A percentile compares a stretch with the other conserved stretches of the same genome.
These are phyloP conservation scores for Propsilocerus akamusi DNA, from an alignment of 1,140 invertebrate genomes.

Conservation along the genomic window DNA sequence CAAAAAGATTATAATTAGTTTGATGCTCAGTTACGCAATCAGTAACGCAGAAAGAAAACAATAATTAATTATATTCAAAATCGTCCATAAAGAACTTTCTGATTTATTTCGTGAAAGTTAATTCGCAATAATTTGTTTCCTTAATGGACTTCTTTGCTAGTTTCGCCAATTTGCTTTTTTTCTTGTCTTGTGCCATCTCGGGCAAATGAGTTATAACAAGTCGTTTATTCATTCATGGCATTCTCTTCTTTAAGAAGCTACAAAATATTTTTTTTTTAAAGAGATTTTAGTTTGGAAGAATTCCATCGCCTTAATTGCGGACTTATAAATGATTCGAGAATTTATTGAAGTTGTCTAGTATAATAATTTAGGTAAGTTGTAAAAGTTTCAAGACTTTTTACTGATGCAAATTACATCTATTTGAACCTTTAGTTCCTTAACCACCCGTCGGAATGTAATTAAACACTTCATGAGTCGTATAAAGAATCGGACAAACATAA, in stretches of 20 bases:
- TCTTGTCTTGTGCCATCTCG: background rate
- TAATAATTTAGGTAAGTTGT: no score
- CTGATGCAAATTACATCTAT: background rate
- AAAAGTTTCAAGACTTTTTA: background rate
- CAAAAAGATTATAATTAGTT: slow-evolving; percentile 10
- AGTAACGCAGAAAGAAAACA: slow-evolving; percentile 19
- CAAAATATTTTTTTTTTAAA: background rate
- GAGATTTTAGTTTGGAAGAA: background rate
- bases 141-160: background rate
- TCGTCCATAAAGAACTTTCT: no score
- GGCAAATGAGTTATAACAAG: no score
- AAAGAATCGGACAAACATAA: no score
- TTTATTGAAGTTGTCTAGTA: no score
- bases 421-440: background rate
- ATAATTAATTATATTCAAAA: no score
- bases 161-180: background rate
- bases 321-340: no score
- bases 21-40: background rate
- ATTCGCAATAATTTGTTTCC: background rate
- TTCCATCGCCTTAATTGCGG: background rate
- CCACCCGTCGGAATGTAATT: background rate
- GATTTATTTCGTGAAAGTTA: background rate
- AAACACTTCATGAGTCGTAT: no score
- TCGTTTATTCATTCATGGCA: no score
- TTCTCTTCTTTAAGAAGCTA: no score